Base-by-base conservation (phyloP, 2,113 vertebrate species). In the Epinephelus fuscoguttatus region DNA sequence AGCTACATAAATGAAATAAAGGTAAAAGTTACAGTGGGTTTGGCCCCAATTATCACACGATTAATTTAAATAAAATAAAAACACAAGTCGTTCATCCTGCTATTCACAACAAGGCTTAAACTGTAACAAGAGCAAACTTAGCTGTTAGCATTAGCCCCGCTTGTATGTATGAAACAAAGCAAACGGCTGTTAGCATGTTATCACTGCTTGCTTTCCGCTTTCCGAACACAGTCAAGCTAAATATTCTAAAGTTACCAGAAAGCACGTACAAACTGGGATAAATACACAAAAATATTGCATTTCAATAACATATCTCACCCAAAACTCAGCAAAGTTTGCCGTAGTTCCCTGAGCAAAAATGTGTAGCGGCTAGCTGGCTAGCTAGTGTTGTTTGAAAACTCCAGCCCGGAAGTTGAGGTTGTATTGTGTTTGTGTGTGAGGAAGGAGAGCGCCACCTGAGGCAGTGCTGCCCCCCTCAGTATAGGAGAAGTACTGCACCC, bases 381-480 rank as follows among this genome's bases (percentile, higher is more conserved):
- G 84, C 89, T 74, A 76, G 69, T 87, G 63, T 83, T 89, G 85
- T 93, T 94, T 92, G 85, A 93, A 93, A 93, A 94, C 88, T 92
- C 85, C 79, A 50, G 50, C 4, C 86, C 91, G 92, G 93, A 93
- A 86, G 89, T 90, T 71, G 68, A 83, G 61, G 11, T 70, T 55
- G 47, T 74, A 37, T 84, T 82, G 55, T 59, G 69, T 82, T 79
- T 79, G 53, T 53, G 23, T 47, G n/a, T 2, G 40, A 33, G 42
- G 12, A 25, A 27, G 14, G 19, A 66, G 42, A 18, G n/a, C 18
- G 21, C 6, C 21, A 10, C 4, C 1, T 0, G 8, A 8, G 10
- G 2, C 8, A 4, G 12, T 72, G 72, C 75, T 79, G 80, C 75
- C 84, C 76, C 42, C 85, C 67, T 3, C n/a, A 56, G 88, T 1